Conservation (phyloP, 1,140 invertebrate species). For the Trichoplusia ni region DNA sequence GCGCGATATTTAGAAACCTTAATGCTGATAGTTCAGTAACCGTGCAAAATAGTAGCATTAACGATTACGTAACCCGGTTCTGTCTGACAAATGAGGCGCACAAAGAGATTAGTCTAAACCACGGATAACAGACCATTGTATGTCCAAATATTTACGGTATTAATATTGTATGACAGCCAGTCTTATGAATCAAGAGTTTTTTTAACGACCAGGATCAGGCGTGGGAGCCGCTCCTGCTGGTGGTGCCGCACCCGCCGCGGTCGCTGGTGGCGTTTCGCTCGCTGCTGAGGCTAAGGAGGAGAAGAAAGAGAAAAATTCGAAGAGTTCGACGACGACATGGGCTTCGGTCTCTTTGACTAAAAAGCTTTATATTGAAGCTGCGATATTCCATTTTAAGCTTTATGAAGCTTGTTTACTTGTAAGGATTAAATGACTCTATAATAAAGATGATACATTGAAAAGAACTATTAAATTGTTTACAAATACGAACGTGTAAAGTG, state of each 20-base stretch:
- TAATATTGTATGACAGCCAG: no score
- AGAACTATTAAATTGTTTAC: constrained; percentile 26
- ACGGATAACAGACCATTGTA: not conserved
- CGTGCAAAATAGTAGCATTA: no score
- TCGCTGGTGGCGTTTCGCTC: constrained; percentile 85
- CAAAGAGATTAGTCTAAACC: not conserved
- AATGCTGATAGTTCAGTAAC: no score
- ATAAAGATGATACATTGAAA: constrained; percentile 52
- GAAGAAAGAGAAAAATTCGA: constrained; percentile 93
- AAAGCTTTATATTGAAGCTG: constrained; percentile 72
- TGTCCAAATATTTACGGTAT: not conserved
- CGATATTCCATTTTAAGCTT: constrained; percentile 72
- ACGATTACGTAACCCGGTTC: not conserved
- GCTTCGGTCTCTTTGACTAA: constrained; percentile 94
- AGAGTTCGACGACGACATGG: constrained; percentile 97
- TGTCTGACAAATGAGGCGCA: constrained; percentile 3
- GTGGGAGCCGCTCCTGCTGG: constrained; percentile 92
- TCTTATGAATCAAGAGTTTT: no score
- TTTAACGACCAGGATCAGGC: no score
- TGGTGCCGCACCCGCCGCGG: constrained; percentile 83
- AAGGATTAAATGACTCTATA: constrained; percentile 69
- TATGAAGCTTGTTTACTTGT: constrained; percentile 73
- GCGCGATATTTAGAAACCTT: no score
- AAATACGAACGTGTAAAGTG: no score
- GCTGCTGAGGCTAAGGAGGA: constrained; percentile 88